Evolutionary conservation across 2,797 vertebrate genomes (phyloP), one percentile per base, ranked within the genome.

Genomic region (Pipistrellus pygmaeus): DNA sequence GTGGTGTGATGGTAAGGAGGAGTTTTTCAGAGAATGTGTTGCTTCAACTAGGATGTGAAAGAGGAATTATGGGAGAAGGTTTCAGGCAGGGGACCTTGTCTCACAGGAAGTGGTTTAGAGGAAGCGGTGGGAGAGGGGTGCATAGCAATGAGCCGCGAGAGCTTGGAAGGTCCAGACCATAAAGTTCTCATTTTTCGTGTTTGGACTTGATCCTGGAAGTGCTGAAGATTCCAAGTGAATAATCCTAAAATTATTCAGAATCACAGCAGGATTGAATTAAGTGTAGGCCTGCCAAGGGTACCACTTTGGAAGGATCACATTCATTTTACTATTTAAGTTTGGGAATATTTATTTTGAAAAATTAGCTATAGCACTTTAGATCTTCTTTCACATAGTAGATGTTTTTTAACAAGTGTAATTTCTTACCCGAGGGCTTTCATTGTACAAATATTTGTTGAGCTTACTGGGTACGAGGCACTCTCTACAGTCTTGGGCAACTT

Each of bases 181-280:
- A 14, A 75, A 75, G 73, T 14, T 81, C 75, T 85, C 68, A 11
- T 76, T 75, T 76, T 64, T 27, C n/a, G 55, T 6, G 5, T 76
- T 80, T 85, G 78, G 46, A 68, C 60, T 83, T 66, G 46, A 78
- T 64, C 71, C 82, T 94, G 8, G 25, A 62, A 82, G 21, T 72
- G 51, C 25, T 71, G 30, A 88, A 91, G 23, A 44, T 55, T 84
- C 17, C 44, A 85, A 75, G 20, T 32, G 73, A 91, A 57, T 44
- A 84, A 32, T 85, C 88, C 60, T 82, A 41, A 89, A 91, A 25
- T 68, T 72, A 82, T 77, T n/a, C 83, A 51, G 72, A 94, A 13
- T 9, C 30, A 57, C 11, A 85, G 48, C 72, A 87, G 51, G 25
- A 48, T 5, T 75, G 81, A 80, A 48, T 32, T 71, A 72, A 35